Evolutionary conservation across 2,888 invertebrate genomes (phyloP).

Genomic region (Crioceris asparagi): DNA sequence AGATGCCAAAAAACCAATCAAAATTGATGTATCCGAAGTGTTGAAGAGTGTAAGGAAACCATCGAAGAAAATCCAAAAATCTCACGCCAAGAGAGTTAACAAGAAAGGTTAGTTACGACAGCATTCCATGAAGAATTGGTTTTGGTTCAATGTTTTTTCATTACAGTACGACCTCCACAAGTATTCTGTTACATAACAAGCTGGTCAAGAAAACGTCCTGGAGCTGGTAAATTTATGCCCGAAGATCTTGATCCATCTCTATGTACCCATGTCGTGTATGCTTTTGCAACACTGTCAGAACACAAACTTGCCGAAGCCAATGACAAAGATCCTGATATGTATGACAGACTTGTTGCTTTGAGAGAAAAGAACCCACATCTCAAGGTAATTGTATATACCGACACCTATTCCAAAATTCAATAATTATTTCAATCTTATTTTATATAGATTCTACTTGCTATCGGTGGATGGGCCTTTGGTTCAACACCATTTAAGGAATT

Average conservation of each 20-base stretch:
- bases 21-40: slow-evolving; percentile 65
- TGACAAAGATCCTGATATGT: slow-evolving; percentile 77
- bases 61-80: slow-evolving; percentile 42
- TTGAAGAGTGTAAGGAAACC: slow-evolving; percentile 60
- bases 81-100: slow-evolving; percentile 35
- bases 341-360: slow-evolving; percentile 72
- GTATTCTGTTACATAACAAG: slow-evolving; percentile 93
- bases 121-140: too few relatives aligned
- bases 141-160: slow-evolving; percentile 3
- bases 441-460: slow-evolving; percentile 75
- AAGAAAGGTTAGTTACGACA: slow-evolving; percentile 44
- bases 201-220: slow-evolving; percentile 89
- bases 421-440: too few relatives aligned
- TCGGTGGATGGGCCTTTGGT: slow-evolving; percentile 95
- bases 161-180: slow-evolving; percentile 69
- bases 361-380: slow-evolving; percentile 81
- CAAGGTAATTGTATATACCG: slow-evolving; percentile 51
- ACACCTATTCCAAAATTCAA: too few relatives aligned
- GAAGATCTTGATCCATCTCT: slow-evolving; percentile 80
- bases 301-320: slow-evolving; percentile 69
- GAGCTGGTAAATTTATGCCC: slow-evolving; percentile 78
- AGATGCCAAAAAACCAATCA: slow-evolving; percentile 64
- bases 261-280: slow-evolving; percentile 91
- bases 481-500: slow-evolving; percentile 90
- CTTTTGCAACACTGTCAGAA: slow-evolving; percentile 85